These are phyloP conservation scores for Ladona fulva DNA, from an alignment of 1,140 invertebrate species.

Conservation along the genomic window DNA sequence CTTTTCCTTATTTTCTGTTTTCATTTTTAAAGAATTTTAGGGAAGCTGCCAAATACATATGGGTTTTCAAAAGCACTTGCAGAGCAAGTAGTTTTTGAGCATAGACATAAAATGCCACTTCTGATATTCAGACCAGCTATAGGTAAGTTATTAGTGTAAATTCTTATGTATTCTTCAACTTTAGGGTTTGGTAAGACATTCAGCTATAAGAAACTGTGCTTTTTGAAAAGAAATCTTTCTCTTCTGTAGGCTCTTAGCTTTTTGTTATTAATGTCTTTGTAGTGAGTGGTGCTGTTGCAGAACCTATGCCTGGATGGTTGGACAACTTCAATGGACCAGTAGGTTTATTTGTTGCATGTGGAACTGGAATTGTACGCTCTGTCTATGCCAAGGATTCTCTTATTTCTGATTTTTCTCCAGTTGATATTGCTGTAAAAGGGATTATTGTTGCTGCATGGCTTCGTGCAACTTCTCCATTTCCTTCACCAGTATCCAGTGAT, in stretches of 20 bases:
- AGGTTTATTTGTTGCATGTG: slow-evolving; percentile 49
- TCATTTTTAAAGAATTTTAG: slow-evolving; percentile 10
- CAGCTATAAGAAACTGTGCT: background rate
- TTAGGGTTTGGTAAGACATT: background rate
- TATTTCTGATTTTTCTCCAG: slow-evolving; percentile 47
- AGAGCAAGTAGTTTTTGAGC: slow-evolving; percentile 32
- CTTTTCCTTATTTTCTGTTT: background rate
- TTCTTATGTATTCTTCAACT: background rate
- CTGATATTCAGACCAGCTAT: slow-evolving; percentile 53
- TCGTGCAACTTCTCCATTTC: background rate
- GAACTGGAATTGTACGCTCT: slow-evolving; percentile 47
- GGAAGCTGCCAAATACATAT: slow-evolving; percentile 35
- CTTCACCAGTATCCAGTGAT: background rate
- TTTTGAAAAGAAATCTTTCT: too few relatives aligned
- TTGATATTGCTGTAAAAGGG: slow-evolving; percentile 48
- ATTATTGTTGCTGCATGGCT: slow-evolving; percentile 45
- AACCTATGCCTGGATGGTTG: slow-evolving; percentile 53
- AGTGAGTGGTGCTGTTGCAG: slow-evolving; percentile 49
- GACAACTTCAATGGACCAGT: slow-evolving; percentile 59
- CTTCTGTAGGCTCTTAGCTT: background rate
- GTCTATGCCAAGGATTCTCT: slow-evolving; percentile 39
- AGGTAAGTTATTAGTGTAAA: slow-evolving; percentile 24
- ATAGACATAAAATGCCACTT: slow-evolving; percentile 37
- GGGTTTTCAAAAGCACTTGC: slow-evolving; percentile 39
- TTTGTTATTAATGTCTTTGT: slow-evolving; percentile 13